Conservation (phyloP, 2,888 invertebrate species). For the Hylaea fasciaria region DNA sequence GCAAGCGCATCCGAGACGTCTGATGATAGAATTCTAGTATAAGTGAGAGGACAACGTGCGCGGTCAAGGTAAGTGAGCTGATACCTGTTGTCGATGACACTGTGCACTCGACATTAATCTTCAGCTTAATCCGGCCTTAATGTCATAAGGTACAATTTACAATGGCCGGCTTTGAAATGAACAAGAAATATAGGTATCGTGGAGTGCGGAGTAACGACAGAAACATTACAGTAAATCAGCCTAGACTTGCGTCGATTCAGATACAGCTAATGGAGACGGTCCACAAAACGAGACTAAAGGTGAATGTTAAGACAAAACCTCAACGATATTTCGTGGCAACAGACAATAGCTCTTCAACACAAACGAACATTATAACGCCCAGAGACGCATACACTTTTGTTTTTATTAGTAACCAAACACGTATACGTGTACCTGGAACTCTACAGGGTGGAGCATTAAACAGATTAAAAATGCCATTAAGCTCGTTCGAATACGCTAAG, state of each 20-base stretch:
- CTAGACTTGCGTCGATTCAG: conserved; percentile 53
- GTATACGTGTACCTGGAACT: conserved; percentile 16
- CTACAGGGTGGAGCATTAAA: conserved; percentile 1
- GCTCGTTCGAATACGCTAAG: neutral
- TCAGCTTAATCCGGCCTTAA: conserved; percentile 57
- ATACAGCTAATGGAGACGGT: conserved; percentile 38
- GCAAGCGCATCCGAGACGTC: conserved; percentile 54
- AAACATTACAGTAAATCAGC: conserved; percentile 53
- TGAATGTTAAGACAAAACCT: neutral
- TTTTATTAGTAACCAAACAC: conserved; percentile 15
- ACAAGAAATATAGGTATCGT: conserved; percentile 46
- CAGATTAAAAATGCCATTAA: conserved; percentile 12
- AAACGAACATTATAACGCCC: conserved; percentile 5
- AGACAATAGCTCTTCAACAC: conserved; percentile 2
- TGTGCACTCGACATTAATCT: conserved; percentile 67
- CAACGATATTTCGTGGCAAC: conserved; percentile 5
- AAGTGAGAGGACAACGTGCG: conserved; percentile 77
- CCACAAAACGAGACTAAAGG: conserved; percentile 2
- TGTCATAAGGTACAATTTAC: conserved; percentile 58
- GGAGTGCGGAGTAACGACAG: conserved; percentile 41
- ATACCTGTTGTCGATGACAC: conserved; percentile 70
- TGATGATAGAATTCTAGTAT: conserved; percentile 59
- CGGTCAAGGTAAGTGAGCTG: conserved; percentile 80
- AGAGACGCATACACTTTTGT: conserved; percentile 6
- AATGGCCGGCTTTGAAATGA: conserved; percentile 38